Conservation (phyloP, 2,113 vertebrate genomes). For the Capreolus pygargus region DNA sequence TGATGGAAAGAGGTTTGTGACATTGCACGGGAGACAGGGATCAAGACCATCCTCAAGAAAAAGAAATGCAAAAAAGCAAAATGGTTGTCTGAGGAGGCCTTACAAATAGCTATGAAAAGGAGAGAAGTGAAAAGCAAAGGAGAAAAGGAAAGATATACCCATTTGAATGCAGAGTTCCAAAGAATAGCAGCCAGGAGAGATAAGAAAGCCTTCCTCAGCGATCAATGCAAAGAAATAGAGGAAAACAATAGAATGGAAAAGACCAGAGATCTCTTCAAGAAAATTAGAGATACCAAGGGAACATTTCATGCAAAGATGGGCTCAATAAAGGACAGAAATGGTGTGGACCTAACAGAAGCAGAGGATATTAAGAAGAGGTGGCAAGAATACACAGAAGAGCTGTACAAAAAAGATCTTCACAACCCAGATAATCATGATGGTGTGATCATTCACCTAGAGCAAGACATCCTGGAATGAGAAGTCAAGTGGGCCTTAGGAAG, state of each 20-base stretch:
- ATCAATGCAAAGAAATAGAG: not conserved
- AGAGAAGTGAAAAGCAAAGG: not conserved
- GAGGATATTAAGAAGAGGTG: not conserved
- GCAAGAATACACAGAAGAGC: not conserved
- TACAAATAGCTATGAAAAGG: not conserved
- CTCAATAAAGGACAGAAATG: not conserved
- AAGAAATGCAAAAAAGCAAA: not conserved
- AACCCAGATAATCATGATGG: rapidly evolving
- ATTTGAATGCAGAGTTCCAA: not conserved
- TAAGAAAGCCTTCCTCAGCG: not conserved
- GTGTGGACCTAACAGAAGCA: not conserved
- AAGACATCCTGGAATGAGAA: not conserved
- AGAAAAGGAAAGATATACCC: not conserved
- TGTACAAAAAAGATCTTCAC: not conserved
- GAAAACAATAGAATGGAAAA: not conserved
- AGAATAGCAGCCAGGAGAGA: not conserved
- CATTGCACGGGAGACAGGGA: not conserved
- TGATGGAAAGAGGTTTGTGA: not conserved
- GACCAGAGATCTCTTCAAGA: not conserved
- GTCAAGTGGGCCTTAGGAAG: not conserved
- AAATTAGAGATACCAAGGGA: not conserved
- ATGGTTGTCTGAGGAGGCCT: not conserved
- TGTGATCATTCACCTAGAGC: not conserved
- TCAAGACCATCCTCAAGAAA: too few relatives aligned
- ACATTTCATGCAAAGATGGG: not conserved